These are phyloP conservation scores for Stenurella melanura DNA, from an alignment of 2,888 invertebrate genomes.

Conservation along the genomic window DNA sequence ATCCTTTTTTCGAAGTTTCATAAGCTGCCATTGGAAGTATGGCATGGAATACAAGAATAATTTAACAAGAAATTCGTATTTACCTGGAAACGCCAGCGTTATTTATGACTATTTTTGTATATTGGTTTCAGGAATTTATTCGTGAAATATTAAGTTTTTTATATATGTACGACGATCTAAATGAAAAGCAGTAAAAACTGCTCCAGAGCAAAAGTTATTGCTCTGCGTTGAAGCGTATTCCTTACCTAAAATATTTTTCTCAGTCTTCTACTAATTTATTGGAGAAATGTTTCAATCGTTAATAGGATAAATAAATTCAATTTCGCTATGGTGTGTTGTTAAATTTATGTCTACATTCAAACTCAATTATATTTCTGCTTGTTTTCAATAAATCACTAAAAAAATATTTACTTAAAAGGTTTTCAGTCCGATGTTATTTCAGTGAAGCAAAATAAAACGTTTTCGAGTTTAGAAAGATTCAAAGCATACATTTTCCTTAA, in stretches of 20 bases:
- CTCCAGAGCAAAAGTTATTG: background rate
- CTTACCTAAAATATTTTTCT: background rate
- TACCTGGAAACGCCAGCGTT: background rate
- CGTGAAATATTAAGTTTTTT: constrained; percentile 13
- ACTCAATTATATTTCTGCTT: constrained; percentile 3
- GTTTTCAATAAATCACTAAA: background rate
- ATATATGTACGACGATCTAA: background rate
- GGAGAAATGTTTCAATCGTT: background rate
- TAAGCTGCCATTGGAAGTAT: background rate
- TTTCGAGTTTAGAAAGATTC: background rate
- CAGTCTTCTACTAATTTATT: constrained; percentile 1
- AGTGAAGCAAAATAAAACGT: background rate
- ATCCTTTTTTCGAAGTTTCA: background rate
- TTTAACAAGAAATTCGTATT: background rate
- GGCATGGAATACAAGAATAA: background rate
- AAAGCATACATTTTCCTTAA: background rate
- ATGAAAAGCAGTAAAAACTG: background rate
- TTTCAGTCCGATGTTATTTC: background rate
- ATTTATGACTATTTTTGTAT: constrained; percentile 11
- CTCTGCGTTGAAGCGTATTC: too few relatives aligned
- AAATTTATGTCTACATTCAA: constrained; percentile 7
- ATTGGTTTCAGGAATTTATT: constrained; percentile 13
- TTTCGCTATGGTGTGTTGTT: background rate
- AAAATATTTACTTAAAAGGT: background rate
- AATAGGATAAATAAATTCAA: background rate